Base-by-base conservation (phyloP, 2,113 vertebrate genomes). In the Bufo gargarizans region DNA sequence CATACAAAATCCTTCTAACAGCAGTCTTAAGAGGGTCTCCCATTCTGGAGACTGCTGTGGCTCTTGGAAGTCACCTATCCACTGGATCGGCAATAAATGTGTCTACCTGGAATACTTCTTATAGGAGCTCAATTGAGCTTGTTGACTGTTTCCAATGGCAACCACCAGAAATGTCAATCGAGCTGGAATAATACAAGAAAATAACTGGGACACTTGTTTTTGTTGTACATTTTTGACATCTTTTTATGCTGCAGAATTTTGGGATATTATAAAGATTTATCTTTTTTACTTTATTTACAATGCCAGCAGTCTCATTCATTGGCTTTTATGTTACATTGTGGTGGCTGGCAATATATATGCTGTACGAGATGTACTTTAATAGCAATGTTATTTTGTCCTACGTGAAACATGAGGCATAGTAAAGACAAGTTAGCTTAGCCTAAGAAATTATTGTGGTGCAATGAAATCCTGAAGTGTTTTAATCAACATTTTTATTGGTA, bases 401-500 rank as follows among this genome's bases (percentile, higher is more conserved):
- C 82, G 72, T 88, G 71, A 84, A 83, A 72, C 81, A 84, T 47
- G 72, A 84, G 81, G 55, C 81, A 71, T 20, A 69, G 81, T 84
- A 74, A 78, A 89, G 87, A 84, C 87, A 84, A 84, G 87, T 84
- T 65, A 84, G 81, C 87, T 84, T 69, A 84, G 87, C 81, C 87
- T 78, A 43, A 78, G 87, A 89, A 89, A 84, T 84, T 19, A 89
- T 78, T 84, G 81, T 56, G 63, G 5, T 45, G 87, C 87, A 78
- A 89, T 89, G 72, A 84, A 89, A 89, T 89, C 50, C 49, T 78
- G 72, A 89, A 89, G 87, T 89, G 87, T 89, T 89, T 89, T 89
- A 89, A 89, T 89, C 87, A 89, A 89, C 87, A 89, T 84, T 89
- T 89, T 89, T 89, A 89, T 89, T 84, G 87, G 81, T 89, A 89